Conservation (phyloP, 2,888 invertebrate genomes). For the Cheilosia scutellata region DNA sequence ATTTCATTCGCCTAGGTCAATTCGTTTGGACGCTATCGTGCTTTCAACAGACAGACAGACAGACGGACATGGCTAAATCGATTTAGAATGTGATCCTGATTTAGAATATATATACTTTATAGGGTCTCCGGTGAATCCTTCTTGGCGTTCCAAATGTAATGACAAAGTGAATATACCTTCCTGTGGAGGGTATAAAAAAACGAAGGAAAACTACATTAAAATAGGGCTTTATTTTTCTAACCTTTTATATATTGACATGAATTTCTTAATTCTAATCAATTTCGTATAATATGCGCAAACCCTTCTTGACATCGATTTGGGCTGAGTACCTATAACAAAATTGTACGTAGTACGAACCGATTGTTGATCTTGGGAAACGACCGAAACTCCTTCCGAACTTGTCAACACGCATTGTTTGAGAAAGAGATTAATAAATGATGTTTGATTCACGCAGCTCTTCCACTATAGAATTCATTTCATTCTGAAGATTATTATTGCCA, state of each 20-base stretch:
- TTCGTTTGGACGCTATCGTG: no score
- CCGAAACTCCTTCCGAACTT: not conserved
- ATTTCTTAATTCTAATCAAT: conserved; percentile 28
- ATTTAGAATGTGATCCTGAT: no score
- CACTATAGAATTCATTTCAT: not conserved
- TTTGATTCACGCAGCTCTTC: conserved; percentile 6
- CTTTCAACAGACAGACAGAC: no score
- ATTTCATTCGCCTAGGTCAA: no score
- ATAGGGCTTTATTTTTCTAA: conserved; percentile 1
- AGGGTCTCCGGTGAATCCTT: no score
- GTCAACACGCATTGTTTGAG: not conserved
- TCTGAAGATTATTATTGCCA: not conserved
- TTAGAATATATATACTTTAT: no score
- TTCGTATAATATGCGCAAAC: conserved; percentile 4
- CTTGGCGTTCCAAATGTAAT: no score
- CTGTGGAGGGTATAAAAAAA: no score
- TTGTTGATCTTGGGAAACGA: not conserved
- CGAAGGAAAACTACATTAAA: not conserved
- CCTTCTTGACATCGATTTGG: conserved; percentile 7
- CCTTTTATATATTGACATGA: no score
- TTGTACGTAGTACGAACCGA: not conserved
- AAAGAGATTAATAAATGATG: not conserved
- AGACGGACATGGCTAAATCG: no score
- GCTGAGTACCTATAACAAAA: conserved; percentile 4
- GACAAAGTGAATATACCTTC: no score